Conservation (phyloP, 1,140 invertebrate genomes). For the Drosophila kikkawai region DNA sequence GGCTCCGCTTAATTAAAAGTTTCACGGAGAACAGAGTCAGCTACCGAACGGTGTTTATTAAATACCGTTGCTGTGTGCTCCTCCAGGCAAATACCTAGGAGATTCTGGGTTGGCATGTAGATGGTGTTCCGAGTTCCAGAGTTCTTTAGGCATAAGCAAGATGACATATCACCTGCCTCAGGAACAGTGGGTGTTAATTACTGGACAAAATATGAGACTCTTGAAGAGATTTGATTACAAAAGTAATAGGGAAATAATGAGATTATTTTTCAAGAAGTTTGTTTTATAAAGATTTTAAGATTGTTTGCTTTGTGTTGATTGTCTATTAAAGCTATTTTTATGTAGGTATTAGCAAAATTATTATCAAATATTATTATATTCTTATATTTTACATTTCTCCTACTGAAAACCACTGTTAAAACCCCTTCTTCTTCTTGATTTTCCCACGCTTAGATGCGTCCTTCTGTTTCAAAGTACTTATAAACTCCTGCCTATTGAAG, state of each 20-base stretch:
- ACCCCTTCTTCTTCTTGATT: background rate
- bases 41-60: conserved; percentile 69
- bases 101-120: background rate
- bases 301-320: background rate
- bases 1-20: conserved; percentile 74
- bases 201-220: background rate
- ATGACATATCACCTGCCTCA: conserved; percentile 55
- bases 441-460: conserved; percentile 6
- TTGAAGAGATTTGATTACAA: conserved; percentile 12
- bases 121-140: background rate
- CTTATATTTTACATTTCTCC: background rate
- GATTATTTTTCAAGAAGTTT: background rate
- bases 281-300: background rate
- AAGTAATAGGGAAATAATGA: conserved; percentile 1
- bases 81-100: conserved; percentile 39
- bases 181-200: conserved; percentile 24
- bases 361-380: too few species aligned
- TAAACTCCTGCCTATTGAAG: conserved; percentile 73
- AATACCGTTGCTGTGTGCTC: conserved; percentile 59
- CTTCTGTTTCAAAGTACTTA: conserved; percentile 58
- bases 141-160: conserved; percentile 24
- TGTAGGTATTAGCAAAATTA: background rate
- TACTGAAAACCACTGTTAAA: background rate
- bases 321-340: background rate
- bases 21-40: conserved; percentile 38